Base-by-base conservation (phyloP, 2,797 vertebrate species). In the Buphagus erythrorhynchus region DNA sequence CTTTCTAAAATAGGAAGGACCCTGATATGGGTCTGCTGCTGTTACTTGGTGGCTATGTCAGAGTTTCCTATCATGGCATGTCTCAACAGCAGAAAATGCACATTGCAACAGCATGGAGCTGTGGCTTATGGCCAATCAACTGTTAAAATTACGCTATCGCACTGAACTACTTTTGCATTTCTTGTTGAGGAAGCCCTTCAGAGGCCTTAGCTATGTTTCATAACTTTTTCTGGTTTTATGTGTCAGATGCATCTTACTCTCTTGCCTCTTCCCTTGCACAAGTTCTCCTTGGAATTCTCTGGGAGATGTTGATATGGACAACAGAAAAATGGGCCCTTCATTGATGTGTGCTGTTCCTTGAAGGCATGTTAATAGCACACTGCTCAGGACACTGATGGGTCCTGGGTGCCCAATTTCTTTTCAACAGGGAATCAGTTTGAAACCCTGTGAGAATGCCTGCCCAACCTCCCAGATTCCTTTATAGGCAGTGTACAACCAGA, bases 41-140 rank as follows among this genome's bases (percentile, higher is more conserved):
- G 91, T 94, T 91, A 43, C 72, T 94, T 18, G 55, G 81, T 86
- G 91, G 82, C 82, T 81, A 8, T 94, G 87, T 83, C 73, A 88
- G 66, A 88, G 90, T 91, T 96, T 86, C 96, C 93, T 94, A 84
- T 52, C 87, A 54, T 43, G 80, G 89, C 73, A 9, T 95, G 93
- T 95, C 93, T 84, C 91, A 96, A 96, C 93, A 97, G 94, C 93
- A 95, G 76, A 81, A 90, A 54, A 84, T 51, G 33, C 52, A 29
- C 77, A 84, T 97, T 97, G 96, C 96, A 88, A 96, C 91, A 96
- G 95, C 51, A 6, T 0, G 2, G 54, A 84, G 83, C 94, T 94
- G 91, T 79, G 95, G 96, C 96, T 96, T 93, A 79, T 0, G 40
- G 96, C 94, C 87, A 96, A 91, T 95, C 85, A 75, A 95, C 96